Evolutionary conservation across 2,113 vertebrate genomes (phyloP).

Genomic region (Alligator mississippiensis): DNA sequence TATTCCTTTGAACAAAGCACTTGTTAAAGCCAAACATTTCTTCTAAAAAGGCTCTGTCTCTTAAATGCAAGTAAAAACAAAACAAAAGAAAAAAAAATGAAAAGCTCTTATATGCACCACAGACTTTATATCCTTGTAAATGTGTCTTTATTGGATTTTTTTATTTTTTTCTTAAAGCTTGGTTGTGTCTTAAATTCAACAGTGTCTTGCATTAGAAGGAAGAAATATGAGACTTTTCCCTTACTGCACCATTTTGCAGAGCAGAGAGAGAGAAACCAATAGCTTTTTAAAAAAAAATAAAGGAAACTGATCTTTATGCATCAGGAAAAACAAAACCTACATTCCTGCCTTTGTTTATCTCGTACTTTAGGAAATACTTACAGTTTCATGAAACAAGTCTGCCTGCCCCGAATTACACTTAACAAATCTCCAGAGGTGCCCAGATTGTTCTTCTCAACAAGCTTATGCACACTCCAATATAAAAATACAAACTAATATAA

Average conservation of each 20-base stretch:
- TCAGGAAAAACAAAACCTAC: neutral
- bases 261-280: neutral
- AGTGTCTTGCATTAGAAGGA: no score
- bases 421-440: neutral
- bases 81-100: no score
- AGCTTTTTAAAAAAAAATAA: neutral
- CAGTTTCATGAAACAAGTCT: neutral
- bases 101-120: no score
- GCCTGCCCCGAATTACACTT: conserved; percentile 15
- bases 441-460: neutral
- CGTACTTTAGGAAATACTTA: neutral
- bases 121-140: no score
- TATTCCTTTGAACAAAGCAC: neutral
- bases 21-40: neutral
- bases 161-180: no score
- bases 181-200: no score
- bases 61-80: no score
- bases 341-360: fast-evolving
- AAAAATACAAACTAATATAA: conserved; percentile 11
- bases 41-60: no score
- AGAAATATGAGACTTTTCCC: neutral
- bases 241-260: neutral
- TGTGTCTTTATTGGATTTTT: no score
- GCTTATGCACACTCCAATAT: conserved; percentile 6
- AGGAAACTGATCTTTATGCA: neutral